Evolutionary conservation across 2,113 vertebrate genomes (phyloP).

Genomic region (Dipodomys spectabilis): DNA sequence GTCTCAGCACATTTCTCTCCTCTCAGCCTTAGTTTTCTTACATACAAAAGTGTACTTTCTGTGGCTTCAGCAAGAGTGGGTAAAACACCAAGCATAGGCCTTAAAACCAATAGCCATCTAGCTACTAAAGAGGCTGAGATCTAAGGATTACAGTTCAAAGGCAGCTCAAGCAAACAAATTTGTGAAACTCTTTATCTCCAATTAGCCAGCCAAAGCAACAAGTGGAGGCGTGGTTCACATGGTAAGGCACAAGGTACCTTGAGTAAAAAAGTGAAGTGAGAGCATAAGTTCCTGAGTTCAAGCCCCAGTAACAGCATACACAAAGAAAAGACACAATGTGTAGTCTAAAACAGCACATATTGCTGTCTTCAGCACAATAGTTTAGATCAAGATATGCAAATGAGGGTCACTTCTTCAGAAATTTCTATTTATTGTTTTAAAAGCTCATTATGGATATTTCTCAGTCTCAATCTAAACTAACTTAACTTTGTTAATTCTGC

Average conservation of each 20-base stretch:
- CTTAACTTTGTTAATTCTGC: constrained; percentile 9
- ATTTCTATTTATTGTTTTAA: constrained; percentile 45
- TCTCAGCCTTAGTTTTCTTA: not conserved
- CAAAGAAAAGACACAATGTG: too few species aligned
- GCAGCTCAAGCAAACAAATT: too few species aligned
- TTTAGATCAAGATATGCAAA: not conserved
- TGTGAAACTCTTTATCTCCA: too few species aligned
- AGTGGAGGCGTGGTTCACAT: too few species aligned
- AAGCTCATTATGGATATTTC: not conserved
- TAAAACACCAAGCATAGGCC: not conserved
- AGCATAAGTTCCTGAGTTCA: too few species aligned
- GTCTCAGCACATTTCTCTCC: not conserved
- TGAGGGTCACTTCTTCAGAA: constrained; percentile 8
- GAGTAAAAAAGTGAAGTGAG: too few species aligned
- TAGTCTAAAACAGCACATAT: too few species aligned
- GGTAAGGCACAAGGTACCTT: too few species aligned
- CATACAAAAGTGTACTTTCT: not conserved
- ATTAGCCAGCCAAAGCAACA: too few species aligned
- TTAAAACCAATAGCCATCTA: not conserved
- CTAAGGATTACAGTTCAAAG: too few species aligned
- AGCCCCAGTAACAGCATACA: too few species aligned
- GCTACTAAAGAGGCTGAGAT: too few species aligned
- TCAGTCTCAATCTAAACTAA: not conserved
- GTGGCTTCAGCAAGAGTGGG: not conserved
- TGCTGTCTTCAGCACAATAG: not conserved